Conservation (phyloP, 53 echinoderm and acorn worm genomes). For the Luidia sarsii region DNA sequence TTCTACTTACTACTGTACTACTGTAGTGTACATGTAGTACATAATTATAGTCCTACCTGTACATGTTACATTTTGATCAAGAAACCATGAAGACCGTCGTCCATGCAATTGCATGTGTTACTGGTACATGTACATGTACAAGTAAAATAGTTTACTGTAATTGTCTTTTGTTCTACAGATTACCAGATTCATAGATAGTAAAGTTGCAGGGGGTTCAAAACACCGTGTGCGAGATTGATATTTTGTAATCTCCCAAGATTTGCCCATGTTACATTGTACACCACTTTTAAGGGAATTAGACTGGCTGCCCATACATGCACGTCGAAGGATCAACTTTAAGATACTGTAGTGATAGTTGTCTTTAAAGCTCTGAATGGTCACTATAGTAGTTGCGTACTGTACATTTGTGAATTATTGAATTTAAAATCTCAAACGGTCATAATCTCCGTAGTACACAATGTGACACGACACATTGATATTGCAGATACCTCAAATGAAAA, state of each 20-base stretch:
- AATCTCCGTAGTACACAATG: too few relatives aligned
- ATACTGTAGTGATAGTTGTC: background rate
- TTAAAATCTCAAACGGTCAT: too few relatives aligned
- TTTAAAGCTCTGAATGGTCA: background rate
- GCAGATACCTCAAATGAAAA: too few relatives aligned
- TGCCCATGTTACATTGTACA: constrained; percentile 9
- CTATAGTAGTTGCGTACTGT: background rate
- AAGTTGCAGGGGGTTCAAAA: constrained; percentile 25
- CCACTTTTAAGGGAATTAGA: constrained; percentile 15
- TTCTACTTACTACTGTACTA: too few relatives aligned
- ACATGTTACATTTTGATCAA: constrained; percentile 44
- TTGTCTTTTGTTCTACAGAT: constrained; percentile 42
- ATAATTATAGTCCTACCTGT: too few relatives aligned
- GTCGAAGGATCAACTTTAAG: background rate
- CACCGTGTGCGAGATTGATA: constrained; percentile 2
- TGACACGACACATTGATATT: too few relatives aligned
- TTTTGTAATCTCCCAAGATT: background rate
- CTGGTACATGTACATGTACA: too few relatives aligned
- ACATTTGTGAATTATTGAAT: constrained; percentile 5
- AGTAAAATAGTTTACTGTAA: constrained; percentile 44
- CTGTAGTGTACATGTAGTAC: too few relatives aligned
- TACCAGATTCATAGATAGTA: constrained; percentile 29
- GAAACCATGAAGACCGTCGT: constrained; percentile 24
- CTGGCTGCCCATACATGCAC: constrained; percentile 20
- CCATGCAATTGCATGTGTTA: constrained; percentile 41